Percentiles rank a stretch among this genome's conserved stretches.
phyloP scores from a whole-genome alignment of 2,888 invertebrate species.

The Coelinius sp. region DNA sequence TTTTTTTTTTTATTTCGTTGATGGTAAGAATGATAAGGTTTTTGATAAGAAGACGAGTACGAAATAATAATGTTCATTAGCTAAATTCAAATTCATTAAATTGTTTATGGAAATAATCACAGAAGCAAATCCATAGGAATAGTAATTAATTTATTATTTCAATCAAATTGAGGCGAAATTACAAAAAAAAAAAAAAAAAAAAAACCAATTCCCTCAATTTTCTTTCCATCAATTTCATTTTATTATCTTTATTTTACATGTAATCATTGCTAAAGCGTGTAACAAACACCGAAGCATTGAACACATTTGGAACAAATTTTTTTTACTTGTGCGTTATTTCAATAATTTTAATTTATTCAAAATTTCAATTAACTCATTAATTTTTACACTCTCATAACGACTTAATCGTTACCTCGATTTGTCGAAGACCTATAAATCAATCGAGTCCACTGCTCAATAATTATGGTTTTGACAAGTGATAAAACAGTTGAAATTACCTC shows the following conservation, averaged over 20 bases:
- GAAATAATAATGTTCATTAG: background rate
- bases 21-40: background rate
- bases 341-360: constrained; percentile 25
- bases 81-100: background rate
- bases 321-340: background rate
- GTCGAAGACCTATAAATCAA: background rate
- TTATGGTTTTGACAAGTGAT: background rate
- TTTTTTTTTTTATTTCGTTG: background rate
- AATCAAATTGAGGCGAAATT: background rate
- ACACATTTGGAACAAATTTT: constrained; percentile 59
- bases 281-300: constrained; percentile 52
- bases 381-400: constrained; percentile 15
- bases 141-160: background rate
- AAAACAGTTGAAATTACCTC: background rate
- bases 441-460: background rate
- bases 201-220: background rate
- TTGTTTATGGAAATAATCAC: background rate
- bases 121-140: constrained; percentile 6
- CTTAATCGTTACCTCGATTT: constrained; percentile 9
- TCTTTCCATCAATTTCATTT: constrained; percentile 8
- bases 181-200: background rate
- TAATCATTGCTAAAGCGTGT: background rate
- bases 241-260: background rate
- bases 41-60: background rate
- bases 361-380: constrained; percentile 42